A percentile compares a stretch with the other conserved stretches of the same genome.
Conservation (phyloP, 2,113 vertebrate species). For the Petroica traversi region DNA sequence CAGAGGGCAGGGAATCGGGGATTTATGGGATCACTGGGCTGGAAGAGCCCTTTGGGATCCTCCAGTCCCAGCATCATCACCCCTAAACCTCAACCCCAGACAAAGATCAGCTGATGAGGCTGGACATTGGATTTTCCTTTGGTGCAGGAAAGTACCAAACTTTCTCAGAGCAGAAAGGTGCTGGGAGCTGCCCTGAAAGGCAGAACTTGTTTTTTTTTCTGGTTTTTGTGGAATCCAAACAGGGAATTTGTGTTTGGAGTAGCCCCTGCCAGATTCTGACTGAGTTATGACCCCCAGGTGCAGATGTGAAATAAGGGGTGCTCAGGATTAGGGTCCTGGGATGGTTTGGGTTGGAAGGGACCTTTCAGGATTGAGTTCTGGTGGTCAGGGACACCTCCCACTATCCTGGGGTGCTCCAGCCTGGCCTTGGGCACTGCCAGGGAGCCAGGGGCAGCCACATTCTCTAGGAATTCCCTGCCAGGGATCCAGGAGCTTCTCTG, state of each 20-base stretch:
- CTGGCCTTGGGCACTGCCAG: accelerated
- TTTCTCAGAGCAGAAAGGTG: neutral
- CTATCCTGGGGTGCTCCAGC: accelerated
- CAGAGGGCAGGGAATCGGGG: neutral
- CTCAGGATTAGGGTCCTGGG: neutral
- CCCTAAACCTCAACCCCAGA: neutral
- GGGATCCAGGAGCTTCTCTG: neutral
- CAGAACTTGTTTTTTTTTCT: neutral
- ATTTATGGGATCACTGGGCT: too few species aligned
- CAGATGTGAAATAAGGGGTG: neutral
- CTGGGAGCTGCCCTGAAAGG: neutral
- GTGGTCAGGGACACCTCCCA: neutral
- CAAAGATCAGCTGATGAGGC: neutral
- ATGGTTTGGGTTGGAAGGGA: neutral
- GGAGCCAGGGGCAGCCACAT: neutral
- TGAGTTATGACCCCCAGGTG: neutral
- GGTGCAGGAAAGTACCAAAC: neutral
- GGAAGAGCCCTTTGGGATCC: neutral
- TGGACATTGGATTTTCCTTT: neutral
- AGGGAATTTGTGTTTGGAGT: neutral
- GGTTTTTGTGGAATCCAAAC: neutral
- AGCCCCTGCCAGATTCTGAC: neutral
- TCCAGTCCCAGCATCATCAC: neutral
- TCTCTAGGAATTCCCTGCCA: accelerated
- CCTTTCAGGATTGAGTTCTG: accelerated